Evolutionary conservation across 2,888 invertebrate genomes (phyloP).

Genomic region (Hermaeophaga mercurialis): DNA sequence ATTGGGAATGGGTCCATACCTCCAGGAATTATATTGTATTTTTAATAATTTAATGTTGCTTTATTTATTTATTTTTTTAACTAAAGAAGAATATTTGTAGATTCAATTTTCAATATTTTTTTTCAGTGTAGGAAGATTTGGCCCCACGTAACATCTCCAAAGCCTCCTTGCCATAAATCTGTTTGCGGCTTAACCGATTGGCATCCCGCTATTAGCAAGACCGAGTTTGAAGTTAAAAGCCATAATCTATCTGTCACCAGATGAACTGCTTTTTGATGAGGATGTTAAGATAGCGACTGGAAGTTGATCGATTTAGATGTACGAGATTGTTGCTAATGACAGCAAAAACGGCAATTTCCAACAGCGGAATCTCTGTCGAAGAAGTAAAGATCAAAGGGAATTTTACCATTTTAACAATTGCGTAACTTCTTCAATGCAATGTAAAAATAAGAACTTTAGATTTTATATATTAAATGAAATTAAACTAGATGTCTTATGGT

Average conservation of each 20-base stretch:
- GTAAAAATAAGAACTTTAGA: no score
- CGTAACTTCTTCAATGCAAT: no score
- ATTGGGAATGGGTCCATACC: no score
- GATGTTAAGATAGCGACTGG: constrained; percentile 16
- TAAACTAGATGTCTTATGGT: no score
- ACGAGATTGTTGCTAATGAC: constrained; percentile 14
- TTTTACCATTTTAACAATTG: background rate
- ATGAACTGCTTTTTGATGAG: constrained; percentile 36
- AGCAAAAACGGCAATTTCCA: constrained; percentile 9
- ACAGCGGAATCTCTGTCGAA: background rate
- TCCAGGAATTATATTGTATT: no score
- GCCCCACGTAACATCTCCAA: constrained; percentile 31
- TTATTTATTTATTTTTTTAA: no score
- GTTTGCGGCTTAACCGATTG: constrained; percentile 26
- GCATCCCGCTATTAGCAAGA: constrained; percentile 35
- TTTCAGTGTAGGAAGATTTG: constrained; percentile 4
- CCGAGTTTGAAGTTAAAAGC: constrained; percentile 32
- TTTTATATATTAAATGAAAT: no score
- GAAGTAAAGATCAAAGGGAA: background rate
- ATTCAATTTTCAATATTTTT: no score
- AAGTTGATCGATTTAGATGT: constrained; percentile 12
- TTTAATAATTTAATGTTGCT: no score
- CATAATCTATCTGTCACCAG: constrained; percentile 37
- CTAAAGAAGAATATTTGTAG: no score
- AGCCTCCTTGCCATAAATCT: constrained; percentile 33